Conservation (phyloP, 2,797 vertebrate species). For the Tarsius wallacei region DNA sequence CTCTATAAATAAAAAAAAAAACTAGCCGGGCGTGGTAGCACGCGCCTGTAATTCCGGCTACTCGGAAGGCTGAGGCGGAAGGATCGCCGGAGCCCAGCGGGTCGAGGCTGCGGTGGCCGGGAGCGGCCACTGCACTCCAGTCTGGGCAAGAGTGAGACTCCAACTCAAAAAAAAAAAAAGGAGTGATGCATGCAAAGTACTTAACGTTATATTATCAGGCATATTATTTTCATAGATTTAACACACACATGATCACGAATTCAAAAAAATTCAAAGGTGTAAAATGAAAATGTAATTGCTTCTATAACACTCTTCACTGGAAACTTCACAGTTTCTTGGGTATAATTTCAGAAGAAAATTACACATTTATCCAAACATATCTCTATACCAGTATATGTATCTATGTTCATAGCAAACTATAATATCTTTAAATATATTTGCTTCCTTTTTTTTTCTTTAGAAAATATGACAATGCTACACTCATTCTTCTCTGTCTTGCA, state of each 20-base stretch:
- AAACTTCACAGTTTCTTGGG: neutral
- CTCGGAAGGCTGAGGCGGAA: no score
- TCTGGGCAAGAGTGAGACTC: no score
- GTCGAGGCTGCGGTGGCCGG: no score
- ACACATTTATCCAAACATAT: neutral
- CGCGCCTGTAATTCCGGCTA: no score
- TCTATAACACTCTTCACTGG: neutral
- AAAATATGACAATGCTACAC: neutral
- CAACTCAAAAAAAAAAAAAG: no score
- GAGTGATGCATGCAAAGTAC: no score
- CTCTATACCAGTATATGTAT: neutral
- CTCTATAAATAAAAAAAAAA: no score
- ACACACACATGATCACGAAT: neutral
- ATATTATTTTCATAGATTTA: neutral
- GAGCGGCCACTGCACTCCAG: no score
- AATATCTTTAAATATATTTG: neutral
- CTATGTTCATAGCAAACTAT: neutral
- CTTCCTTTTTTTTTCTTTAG: neutral
- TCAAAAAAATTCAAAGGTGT: neutral
- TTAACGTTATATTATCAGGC: neutral
- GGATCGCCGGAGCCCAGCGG: no score
- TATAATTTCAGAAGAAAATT: conserved; percentile 1
- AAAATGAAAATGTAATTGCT: neutral
- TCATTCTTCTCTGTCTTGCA: neutral
- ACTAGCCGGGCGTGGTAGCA: no score